Conservation (phyloP, 2,113 vertebrate genomes). For the Hystrix cristata region DNA sequence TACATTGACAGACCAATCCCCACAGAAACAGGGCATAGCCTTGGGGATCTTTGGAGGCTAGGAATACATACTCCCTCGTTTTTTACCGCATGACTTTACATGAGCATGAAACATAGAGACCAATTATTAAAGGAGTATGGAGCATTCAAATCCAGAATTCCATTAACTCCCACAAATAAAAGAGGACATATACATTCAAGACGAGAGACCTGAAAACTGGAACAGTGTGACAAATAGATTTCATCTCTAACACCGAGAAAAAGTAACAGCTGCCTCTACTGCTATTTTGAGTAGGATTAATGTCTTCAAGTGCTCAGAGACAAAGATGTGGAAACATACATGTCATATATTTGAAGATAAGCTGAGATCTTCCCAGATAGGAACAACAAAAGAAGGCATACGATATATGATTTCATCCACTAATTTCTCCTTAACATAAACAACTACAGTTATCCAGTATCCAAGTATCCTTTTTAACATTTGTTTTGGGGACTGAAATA, state of each 20-base stretch:
- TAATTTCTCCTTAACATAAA: not conserved
- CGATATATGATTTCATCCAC: not conserved
- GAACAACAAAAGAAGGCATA: not conserved
- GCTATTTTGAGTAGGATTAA: not conserved
- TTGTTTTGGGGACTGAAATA: not conserved
- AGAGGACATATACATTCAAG: not conserved
- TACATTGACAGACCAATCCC: not conserved
- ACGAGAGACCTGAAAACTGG: not conserved
- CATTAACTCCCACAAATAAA: not conserved
- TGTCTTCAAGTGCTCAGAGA: not conserved
- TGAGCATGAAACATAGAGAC: not conserved
- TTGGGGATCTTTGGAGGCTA: not conserved
- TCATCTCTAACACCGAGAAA: not conserved
- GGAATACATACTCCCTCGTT: not conserved
- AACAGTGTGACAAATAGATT: not conserved
- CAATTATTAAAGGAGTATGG: not conserved
- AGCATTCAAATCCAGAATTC: not conserved
- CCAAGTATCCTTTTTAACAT: not conserved
- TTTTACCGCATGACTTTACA: not conserved
- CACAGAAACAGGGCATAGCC: not conserved
- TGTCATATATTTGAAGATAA: not conserved
- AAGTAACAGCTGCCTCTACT: not conserved
- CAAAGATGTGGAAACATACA: not conserved
- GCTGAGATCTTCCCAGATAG: not conserved
- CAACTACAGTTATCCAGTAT: not conserved